Evolutionary conservation across 2,888 invertebrate genomes (phyloP), one percentile per base, ranked within the genome.

Genomic region (Parascotia fuliginaria): DNA sequence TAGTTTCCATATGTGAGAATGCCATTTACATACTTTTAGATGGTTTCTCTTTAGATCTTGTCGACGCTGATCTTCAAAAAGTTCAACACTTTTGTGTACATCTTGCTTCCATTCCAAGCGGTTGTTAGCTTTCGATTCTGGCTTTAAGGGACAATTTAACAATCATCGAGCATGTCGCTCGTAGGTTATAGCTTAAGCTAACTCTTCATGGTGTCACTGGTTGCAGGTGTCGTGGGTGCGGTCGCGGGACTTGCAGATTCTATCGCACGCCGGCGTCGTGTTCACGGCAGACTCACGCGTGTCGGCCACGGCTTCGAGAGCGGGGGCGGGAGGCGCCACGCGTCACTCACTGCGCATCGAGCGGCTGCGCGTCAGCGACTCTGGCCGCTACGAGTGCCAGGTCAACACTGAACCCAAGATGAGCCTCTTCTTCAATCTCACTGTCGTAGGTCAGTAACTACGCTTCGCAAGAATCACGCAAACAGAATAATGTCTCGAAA

Each of bases 351-450:
- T 96, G 65, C 88, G 92, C 67, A 92, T 96, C 61, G 91, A 92
- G 64, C 92, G 92, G n/a, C 93, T 94, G 53, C 93, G 93, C 53
- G 75, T 85, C 42, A 71, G 88, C 14, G 96, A 96, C 83, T 88
- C 93, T 1, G 96, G 96, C 55, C 93, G 93, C 60, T 95, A 95
- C 87, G 95, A 95, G 89, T 95, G 95, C 74, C 95, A 95, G 86
- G 93, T 95, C 72, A 95, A 95, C 86, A 95, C 95, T 0, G 95
- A 95, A 73, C 95, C 95, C 29, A 95, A 95, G 82, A 94, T 95
- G 88, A 95, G 95, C 87, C 92, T 94, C 63, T 94, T 94, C 68
- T 93, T 95, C 70, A 93, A 93, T 70, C 93, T 95, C 41, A 93
- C 92, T 9, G 95, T 95, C 16, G 81, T 93, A 69, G 95, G 95